Evolutionary conservation across 2,888 invertebrate species (phyloP), one percentile per base, ranked within the genome.

Genomic region (Hypercompe scribonia): DNA sequence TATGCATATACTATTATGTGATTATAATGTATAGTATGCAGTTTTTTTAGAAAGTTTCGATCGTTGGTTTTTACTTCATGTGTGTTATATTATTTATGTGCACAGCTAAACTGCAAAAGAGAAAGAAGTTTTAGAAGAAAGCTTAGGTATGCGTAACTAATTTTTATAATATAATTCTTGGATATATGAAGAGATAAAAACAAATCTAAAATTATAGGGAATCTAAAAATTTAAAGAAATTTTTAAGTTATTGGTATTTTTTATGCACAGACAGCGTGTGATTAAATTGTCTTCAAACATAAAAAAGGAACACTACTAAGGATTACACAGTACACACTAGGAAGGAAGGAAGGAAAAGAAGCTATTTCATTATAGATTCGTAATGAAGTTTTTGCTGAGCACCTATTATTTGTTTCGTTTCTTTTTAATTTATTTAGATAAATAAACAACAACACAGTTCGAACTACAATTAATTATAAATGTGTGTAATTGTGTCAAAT

Each of bases 11-110:
- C 71, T 78, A 75, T 74, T 76, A 75, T 82, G 73, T 31, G 72
- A 77, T 69, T 75, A 75, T 78, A 78, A 84, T 78, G 75, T 39
- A 34, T 69, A 72, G 76, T 78, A 76, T 74, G 71, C 76, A 80
- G 72, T 74, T 65, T 68, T 74, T 80, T 84, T 86, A 84, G 87
- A 87, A 87, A 87, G 87, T 81, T 61, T 18, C 18, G 31, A 61
- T 18, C 2, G 61, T 61, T 31, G 7, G 0, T 61, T 61, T 61
- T 13, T n/a, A n/a, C 54, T 31, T 31, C 8, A 31, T 61, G 4
- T 18, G 31, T 61, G 15, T 61, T 61, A 7, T 36, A 64, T 65
- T 36, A 64, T 24, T 34, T 65, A 31, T 58, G 28, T 28, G 28
- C 58, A 58, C 31, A 31, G 4, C n/a, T 31, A 28, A 28, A 58